Evolutionary conservation across 2,113 vertebrate species (phyloP), one percentile per base, ranked within the genome.

Genomic region (Amazona guildingii): DNA sequence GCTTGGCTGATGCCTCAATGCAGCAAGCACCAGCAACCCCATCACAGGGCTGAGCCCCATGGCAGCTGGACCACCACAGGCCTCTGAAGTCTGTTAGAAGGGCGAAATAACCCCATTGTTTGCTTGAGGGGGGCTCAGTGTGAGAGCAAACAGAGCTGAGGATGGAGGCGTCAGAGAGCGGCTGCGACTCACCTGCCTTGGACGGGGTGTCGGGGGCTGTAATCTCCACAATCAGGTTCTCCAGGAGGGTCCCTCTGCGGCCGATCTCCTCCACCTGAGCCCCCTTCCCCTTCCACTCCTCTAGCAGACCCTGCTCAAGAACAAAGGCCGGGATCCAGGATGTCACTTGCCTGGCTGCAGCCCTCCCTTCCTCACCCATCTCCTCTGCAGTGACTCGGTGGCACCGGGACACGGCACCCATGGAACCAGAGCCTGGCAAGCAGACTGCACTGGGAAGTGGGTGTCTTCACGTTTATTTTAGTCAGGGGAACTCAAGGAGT

Each of bases 161-260:
- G 61, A 41, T 31, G 10, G 25, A 59, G 69, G 1, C 3, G 10
- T 46, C 3, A 4, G 83, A 80, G 31, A 3, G 14, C 0, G 1
- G 64, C 73, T 90, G 66, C 2, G 11, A 94, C 97, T 97, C 92
- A 97, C 98, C 98, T 89, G 98, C 92, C 98, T 99, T 98, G 57
- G 97, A 93, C 11, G 99, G 98, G 94, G 95, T 98, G 86, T 98
- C 98, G 11, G 99, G 98, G 23, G 99, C 98, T 0, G 99, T 99
- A 25, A 99, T 98, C 90, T 98, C 98, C 92, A 99, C 96, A n/a
- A 99, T 99, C 66, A 99, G 97, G 52, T 98, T 98, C 98, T 99
- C 99, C 95, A 99, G 97, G 95, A 99, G 98, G 1, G 98, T 98
- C 79, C 99, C 99, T 43, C 98, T 98, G 94, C 95, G 97, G 90